These are phyloP conservation scores for Schizaphis graminum DNA, from an alignment of 2,888 invertebrate species.

Conservation along the genomic window DNA sequence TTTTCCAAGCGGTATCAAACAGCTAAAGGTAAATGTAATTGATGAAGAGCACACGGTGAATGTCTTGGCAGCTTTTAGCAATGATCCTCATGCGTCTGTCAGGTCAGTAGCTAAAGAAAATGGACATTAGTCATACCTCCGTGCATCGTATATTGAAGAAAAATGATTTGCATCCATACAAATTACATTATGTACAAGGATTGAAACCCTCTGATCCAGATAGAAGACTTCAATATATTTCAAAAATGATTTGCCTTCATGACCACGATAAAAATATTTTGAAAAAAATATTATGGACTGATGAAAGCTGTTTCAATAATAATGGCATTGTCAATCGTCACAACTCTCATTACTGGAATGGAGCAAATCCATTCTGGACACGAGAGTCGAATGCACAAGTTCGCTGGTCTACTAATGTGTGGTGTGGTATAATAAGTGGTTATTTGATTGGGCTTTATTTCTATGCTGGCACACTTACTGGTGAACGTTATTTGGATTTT, in stretches of 20 bases:
- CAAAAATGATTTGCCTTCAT: slow-evolving; percentile 16
- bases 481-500: slow-evolving; percentile 21
- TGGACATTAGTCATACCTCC: background rate
- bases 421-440: slow-evolving; percentile 10
- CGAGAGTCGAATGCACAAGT: background rate
- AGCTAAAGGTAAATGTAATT: background rate
- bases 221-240: background rate
- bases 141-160: slow-evolving; percentile 19
- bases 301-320: slow-evolving; percentile 17
- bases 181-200: background rate
- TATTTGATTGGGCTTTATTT: slow-evolving; percentile 1
- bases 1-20: background rate
- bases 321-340: slow-evolving; percentile 6
- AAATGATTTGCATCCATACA: slow-evolving; percentile 11
- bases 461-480: slow-evolving; percentile 20
- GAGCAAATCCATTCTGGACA: slow-evolving; percentile 4
- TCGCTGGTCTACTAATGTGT: slow-evolving; percentile 10
- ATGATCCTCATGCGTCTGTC: background rate
- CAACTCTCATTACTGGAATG: background rate
- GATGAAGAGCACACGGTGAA: background rate
- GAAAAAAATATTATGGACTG: background rate
- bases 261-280: background rate
- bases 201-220: slow-evolving; percentile 9
- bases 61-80: slow-evolving; percentile 11
- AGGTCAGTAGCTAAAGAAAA: slow-evolving; percentile 16